Base-by-base conservation (phyloP, 2,797 vertebrate species). In the Chaetodon trifasciatus region DNA sequence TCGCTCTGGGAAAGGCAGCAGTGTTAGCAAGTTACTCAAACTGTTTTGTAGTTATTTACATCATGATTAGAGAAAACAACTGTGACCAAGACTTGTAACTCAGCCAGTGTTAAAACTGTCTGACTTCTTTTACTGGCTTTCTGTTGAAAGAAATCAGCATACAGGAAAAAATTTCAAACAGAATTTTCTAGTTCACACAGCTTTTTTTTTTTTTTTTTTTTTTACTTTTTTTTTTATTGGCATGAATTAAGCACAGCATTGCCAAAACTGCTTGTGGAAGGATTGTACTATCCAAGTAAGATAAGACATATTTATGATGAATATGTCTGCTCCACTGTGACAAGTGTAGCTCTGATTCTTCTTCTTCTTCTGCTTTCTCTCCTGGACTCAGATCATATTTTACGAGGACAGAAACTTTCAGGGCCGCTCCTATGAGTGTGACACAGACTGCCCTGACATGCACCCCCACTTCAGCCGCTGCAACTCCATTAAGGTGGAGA, bases 331-430 rank as follows among this genome's bases (percentile, higher is more conserved):
- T 21, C 17, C 21, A 19, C 11, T 55, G 46, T 40, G n/a, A n/a
- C 23, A 19, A 5, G 17, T 35, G 4, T n/a, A 49, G 13, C 1
- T 58, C 1, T 60, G 17, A 60, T 13, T n/a, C 11, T 3, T 40
- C 24, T 1, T 13, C 8, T 9, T 28, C 60, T 5, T 67, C 23
- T 63, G 13, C 23, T 32, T 6, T 40, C 16, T 55, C 35, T 63
- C 49, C 80, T 65, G 50, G 44, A 49, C 71, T 35, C 78, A 95
- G 94, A 94, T 95, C 72, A 93, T 57, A 4, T 95, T 94, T 67
- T 94, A 92, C 1, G 93, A 94, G 85, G 93, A 95, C 44, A 89
- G 74, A 23, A 92, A 95, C 89, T 95, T 91, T 86, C 92, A 94
- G 88, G 93, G 93, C 44, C 92, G 91, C 86, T 92, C 86, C 52